A percentile compares a stretch with the other conserved stretches of the same genome.
These are phyloP conservation scores for Eumaeus atala DNA, from an alignment of 1,140 invertebrate species.

Conservation along the genomic window DNA sequence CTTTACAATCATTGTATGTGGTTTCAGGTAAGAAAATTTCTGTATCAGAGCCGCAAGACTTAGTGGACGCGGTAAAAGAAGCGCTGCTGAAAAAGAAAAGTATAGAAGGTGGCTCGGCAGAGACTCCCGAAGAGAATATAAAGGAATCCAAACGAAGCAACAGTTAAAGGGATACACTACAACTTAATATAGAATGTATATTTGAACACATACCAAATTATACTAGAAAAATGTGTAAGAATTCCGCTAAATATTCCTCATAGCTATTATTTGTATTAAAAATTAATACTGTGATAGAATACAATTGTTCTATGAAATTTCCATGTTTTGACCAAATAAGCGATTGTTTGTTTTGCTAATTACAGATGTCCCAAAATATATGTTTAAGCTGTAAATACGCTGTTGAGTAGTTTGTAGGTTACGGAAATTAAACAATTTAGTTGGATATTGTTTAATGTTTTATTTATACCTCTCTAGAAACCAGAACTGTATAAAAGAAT, in stretches of 20 bases:
- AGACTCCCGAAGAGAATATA: constrained; percentile 41
- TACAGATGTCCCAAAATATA: constrained; percentile 6
- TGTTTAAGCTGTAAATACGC: constrained; percentile 53
- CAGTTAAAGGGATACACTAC: constrained; percentile 37
- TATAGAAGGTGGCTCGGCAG: constrained; percentile 30
- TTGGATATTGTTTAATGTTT: background rate
- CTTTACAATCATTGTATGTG: too few relatives aligned
- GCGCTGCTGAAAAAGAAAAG: constrained; percentile 73
- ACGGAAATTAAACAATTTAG: constrained; percentile 43
- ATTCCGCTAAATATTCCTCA: background rate
- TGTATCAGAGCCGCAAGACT: constrained; percentile 73
- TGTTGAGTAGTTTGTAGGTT: constrained; percentile 66
- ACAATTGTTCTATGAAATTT: constrained; percentile 9
- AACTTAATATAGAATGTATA: constrained; percentile 11
- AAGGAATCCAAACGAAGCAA: constrained; percentile 67
- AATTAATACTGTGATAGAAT: constrained; percentile 25
- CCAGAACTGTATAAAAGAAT: background rate
- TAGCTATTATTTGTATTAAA: constrained; percentile 5
- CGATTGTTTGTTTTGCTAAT: background rate
- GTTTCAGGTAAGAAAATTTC: constrained; percentile 78
- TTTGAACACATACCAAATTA: constrained; percentile 1
- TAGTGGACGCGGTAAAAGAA: constrained; percentile 77
- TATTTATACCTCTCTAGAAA: background rate
- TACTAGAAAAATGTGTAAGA: background rate
- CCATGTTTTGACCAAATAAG: constrained; percentile 7